Conservation (phyloP, 2,797 vertebrate species). For the Molothrus aeneus region DNA sequence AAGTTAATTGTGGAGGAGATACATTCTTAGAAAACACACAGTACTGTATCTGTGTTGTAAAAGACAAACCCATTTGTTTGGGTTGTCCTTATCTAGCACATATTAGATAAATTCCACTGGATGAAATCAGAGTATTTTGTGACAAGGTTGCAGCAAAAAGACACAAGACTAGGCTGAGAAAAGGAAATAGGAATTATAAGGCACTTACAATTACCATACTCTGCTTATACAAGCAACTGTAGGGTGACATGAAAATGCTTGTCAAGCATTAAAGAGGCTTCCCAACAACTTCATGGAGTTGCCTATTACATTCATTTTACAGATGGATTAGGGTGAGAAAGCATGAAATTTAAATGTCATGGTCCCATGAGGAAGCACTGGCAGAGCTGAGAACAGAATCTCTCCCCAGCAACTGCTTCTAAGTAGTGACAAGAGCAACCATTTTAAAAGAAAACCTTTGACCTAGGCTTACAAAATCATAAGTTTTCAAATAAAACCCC, state of each 20-base stretch:
- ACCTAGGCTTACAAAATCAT: neutral
- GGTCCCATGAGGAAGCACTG: neutral
- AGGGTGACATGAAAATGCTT: neutral
- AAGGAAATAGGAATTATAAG: neutral
- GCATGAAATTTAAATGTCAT: slow-evolving; percentile 12
- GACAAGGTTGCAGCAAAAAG: neutral
- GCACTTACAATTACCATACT: neutral
- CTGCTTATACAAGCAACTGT: neutral
- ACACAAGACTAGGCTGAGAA: neutral
- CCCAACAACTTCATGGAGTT: neutral
- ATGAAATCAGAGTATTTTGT: neutral
- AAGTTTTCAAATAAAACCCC: neutral
- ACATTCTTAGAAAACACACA: neutral
- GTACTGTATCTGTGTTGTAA: neutral
- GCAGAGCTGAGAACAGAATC: slow-evolving; percentile 9
- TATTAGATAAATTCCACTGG: neutral
- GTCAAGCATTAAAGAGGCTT: neutral
- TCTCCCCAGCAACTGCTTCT: neutral
- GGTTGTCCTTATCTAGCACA: neutral
- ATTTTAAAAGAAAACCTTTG: neutral
- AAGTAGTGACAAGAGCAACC: neutral
- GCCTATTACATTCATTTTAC: slow-evolving; percentile 4
- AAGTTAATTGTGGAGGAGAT: neutral
- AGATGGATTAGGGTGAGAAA: slow-evolving; percentile 16
- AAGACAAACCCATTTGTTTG: neutral